Base-by-base conservation (phyloP, 2,797 vertebrate genomes). In the Chelonia mydas region DNA sequence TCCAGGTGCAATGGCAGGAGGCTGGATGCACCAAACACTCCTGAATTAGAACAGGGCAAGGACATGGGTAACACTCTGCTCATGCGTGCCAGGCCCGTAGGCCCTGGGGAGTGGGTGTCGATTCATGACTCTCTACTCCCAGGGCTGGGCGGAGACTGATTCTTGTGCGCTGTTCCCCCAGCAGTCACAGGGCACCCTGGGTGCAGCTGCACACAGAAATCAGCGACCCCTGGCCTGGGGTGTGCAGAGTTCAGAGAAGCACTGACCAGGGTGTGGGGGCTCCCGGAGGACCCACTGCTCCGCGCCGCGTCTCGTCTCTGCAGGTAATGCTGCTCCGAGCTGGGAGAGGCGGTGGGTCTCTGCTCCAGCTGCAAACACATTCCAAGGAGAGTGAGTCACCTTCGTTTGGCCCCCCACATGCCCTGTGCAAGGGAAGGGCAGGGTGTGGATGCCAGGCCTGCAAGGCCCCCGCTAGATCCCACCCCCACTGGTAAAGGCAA, bases 201-300 rank as follows among this genome's bases (percentile, higher is more conserved):
- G n/a, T 19, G 5, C n/a, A 72, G 65, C 15, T 33, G 33, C 61
- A 9, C 7, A 3, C 7, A 8, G 61, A 17, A 7, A 65, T n/a
- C 33, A 65, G 16, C 5, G 1, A 23, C 65, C n/a, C 65, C 65
- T 68, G 19, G 9, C 17, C 61, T n/a, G 8, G 7, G n/a, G n/a
- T 10, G n/a, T 37, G 61, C 17, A 68, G n/a, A 37, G n/a, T n/a
- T 27, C 37, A 65, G 47, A 84, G n/a, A 80, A 27, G 28, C 68
- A 88, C 96, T 96, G 90, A 98, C 98, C 95, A 98, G 86, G 41
- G 96, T 72, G 87, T 90, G 95, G 50, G 96, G 91, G 33, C 91
- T 84, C 0, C 83, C 10, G 6, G 95, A 37, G 50, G 92, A 27
- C 3, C 94, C 13, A 3, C 89, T 76, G n/a, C 84, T 72, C 51